A percentile compares a stretch with the other conserved stretches of the same genome.
phyloP scores from a whole-genome alignment of 2,113 vertebrate species.

The Thermophis baileyi region DNA sequence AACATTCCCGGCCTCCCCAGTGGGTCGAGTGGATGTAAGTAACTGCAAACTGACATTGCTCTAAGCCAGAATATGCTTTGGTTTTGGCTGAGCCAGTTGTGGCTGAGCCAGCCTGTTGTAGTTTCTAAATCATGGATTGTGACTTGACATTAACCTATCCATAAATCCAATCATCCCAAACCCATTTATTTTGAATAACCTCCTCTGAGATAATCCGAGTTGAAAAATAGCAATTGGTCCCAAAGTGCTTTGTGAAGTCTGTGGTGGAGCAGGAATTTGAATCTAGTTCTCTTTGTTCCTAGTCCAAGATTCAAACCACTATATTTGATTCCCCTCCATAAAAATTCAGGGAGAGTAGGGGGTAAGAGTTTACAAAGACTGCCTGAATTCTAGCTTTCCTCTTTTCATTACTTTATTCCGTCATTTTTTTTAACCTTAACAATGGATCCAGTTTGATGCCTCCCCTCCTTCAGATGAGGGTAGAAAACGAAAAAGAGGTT shows the following conservation, averaged over 20 bases:
- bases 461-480: not conserved
- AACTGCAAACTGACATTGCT: not conserved
- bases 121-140: not conserved
- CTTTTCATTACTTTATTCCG: not conserved
- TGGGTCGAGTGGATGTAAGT: not conserved
- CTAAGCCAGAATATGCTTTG: not conserved
- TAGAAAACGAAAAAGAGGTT: not conserved
- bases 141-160: not conserved
- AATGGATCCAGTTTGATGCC: not conserved
- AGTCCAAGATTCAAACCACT: not conserved
- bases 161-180: not conserved
- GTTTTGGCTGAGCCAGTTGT: not conserved
- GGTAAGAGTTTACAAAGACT: not conserved
- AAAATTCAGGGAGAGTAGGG: not conserved
- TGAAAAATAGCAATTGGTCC: not conserved
- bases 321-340: not conserved
- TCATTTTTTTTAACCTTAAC: not conserved
- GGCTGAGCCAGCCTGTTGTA: not conserved
- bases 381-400: not conserved
- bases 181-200: not conserved
- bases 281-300: not conserved
- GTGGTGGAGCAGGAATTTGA: not conserved
- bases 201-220: not conserved
- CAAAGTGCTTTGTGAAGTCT: not conserved
- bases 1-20: not conserved